Base-by-base conservation (phyloP, 1,140 invertebrate species). In the Bombus cullumanus region DNA sequence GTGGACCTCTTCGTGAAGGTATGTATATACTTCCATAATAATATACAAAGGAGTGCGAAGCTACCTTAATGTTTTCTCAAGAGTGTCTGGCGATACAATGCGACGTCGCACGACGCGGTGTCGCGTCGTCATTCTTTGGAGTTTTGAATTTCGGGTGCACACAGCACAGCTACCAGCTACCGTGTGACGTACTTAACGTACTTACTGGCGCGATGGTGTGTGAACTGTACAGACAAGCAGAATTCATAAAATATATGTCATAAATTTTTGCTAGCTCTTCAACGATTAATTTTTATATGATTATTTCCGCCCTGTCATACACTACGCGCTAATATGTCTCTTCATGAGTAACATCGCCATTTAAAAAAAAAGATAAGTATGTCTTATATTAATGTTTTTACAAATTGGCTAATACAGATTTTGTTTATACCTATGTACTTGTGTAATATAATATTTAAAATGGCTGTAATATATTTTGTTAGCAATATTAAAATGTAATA, bases 61-160 rank as follows among this genome's bases (percentile, higher is more conserved):
- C 43, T 83, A 37, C 39, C 18, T 81, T 88, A 66, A 81, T 83
- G 69, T 88, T 78, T 62, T 74, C 82, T 82, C 74, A 83, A 89
- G 69, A 80, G 80, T 74, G 57, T 88, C 86, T 83, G 72, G 66
- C 57, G 76, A 88, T 77, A 72, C 47, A 5, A 53, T 53, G 47
- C 47, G 18, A 22, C 5, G 15, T 53, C 18, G 47, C 47, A 53
- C 18, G 18, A 53, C 18, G 47, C 47, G 18, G 47, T 5, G 47
- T 53, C 47, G 47, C 5, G 47, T 85, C 78, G 68, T 82, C 78
- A 69, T 88, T 73, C 39, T 81, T 77, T 81, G 59, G 74, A 81
- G 62, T 81, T 78, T 62, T 5, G 18, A 53, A 18, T 53, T 53
- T 53, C 47, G 1, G 22, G 47, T 53, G 18, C 41, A 47, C 72